Conservation (phyloP, 2,888 invertebrate species). For the Caenorhabditis sulstoni region DNA sequence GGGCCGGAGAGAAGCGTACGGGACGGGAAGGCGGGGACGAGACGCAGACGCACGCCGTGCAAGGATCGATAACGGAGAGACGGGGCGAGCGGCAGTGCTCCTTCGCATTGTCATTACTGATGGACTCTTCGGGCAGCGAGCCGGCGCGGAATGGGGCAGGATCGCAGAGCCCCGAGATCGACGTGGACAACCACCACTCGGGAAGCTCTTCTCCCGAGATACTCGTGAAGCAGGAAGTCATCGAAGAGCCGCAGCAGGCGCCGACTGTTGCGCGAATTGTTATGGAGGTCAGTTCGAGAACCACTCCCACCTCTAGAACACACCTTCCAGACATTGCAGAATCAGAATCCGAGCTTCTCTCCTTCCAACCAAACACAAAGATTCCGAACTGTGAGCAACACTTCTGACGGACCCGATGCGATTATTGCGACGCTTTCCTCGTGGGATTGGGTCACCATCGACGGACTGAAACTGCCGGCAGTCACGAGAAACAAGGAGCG, state of each 20-base stretch:
- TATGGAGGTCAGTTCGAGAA: conserved; percentile 1
- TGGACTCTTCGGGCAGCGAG: conserved; percentile 31
- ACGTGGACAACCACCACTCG: conserved; percentile 38
- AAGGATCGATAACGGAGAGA: conserved; percentile 49
- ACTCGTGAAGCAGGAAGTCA: conserved; percentile 14
- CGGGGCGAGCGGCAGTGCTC: conserved; percentile 4
- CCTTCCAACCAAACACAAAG: conserved; percentile 8
- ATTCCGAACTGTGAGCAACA: conserved; percentile 23
- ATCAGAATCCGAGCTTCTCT: neutral
- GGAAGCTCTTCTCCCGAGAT: conserved; percentile 28
- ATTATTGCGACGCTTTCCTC: conserved; percentile 27
- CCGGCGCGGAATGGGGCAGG: neutral
- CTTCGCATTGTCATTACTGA: conserved; percentile 16
- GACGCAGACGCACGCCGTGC: conserved; percentile 37
- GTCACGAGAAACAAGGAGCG: conserved; percentile 59
- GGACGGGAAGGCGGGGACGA: conserved; percentile 16
- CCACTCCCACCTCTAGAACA: neutral
- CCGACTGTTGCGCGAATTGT: neutral
- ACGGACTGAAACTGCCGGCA: conserved; percentile 65
- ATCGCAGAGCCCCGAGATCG: conserved; percentile 38
- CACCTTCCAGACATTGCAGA: conserved; percentile 10
- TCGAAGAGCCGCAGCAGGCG: conserved; percentile 13
- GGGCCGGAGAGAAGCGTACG: neutral
- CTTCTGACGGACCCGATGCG: conserved; percentile 18
- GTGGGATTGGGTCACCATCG: conserved; percentile 67